Evolutionary conservation across 2,797 vertebrate genomes (phyloP).

Genomic region (Enteromius anoplus): DNA sequence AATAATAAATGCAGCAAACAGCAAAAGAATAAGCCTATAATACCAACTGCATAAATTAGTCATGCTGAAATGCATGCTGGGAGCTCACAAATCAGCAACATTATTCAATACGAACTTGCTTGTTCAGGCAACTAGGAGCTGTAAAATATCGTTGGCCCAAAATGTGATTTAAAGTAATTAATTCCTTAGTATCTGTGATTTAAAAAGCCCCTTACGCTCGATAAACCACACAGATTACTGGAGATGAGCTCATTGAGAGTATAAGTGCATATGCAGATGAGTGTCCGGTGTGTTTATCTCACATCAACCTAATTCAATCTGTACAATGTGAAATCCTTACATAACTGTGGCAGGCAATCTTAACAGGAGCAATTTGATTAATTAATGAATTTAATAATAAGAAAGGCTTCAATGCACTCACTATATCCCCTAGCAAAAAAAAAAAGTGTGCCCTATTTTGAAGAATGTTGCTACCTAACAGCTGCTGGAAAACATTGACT

Average conservation of each 20-base stretch:
- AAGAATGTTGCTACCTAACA: no score
- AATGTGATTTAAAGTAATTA: neutral
- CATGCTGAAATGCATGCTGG: constrained; percentile 20
- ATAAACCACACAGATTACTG: constrained; percentile 10
- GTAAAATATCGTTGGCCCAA: constrained; percentile 10
- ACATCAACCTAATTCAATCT: neutral
- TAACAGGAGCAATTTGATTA: neutral
- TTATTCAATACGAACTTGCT: constrained; percentile 15
- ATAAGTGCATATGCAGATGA: neutral
- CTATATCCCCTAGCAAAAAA: no score
- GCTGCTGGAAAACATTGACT: no score
- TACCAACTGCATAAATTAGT: constrained; percentile 7
- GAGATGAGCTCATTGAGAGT: neutral
- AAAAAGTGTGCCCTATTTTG: no score
- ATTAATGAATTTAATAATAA: no score
- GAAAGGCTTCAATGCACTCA: neutral
- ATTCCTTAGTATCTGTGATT: constrained; percentile 10
- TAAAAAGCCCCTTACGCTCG: neutral
- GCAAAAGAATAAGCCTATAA: constrained; percentile 1
- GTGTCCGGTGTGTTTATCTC: neutral
- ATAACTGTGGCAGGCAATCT: neutral
- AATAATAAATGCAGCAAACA: neutral
- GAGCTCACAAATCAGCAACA: constrained; percentile 8
- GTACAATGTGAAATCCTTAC: neutral
- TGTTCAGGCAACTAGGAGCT: neutral